These are phyloP conservation scores for Heterodera filipjevi DNA, from an alignment of 2,888 invertebrate genomes.

Conservation along the genomic window DNA sequence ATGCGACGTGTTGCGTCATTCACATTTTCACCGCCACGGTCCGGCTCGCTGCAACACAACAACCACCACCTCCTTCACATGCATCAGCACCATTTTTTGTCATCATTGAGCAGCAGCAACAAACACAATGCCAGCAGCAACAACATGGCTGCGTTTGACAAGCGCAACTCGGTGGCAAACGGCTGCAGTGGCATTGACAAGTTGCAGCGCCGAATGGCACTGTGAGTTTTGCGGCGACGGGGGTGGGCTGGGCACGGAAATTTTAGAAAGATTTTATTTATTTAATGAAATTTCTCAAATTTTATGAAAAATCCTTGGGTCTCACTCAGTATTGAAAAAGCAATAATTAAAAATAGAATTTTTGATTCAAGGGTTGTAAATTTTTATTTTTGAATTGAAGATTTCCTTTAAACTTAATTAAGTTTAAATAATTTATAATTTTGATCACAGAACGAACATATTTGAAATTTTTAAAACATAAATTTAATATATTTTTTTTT, in stretches of 20 bases:
- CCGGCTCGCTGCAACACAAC: slow-evolving; percentile 9
- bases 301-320: too few species aligned
- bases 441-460: too few species aligned
- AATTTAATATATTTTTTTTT: slow-evolving; percentile 23
- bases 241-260: neutral
- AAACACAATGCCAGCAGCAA: too few species aligned
- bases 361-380: too few species aligned
- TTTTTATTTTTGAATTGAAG: too few species aligned
- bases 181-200: neutral
- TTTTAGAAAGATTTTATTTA: neutral
- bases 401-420: too few species aligned
- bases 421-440: neutral
- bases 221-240: neutral
- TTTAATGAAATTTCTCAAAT: too few species aligned
- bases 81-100: neutral
- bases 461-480: slow-evolving; percentile 11
- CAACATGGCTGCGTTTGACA: neutral
- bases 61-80: neutral
- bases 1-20: slow-evolving; percentile 63
- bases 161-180: slow-evolving; percentile 11
- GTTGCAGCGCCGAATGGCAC: neutral
- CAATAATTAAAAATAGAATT: too few species aligned
- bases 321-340: too few species aligned
- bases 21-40: slow-evolving; percentile 53
- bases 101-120: neutral